Evolutionary conservation across 2,888 invertebrate genomes (phyloP).

Genomic region (Melanargia galathea): DNA sequence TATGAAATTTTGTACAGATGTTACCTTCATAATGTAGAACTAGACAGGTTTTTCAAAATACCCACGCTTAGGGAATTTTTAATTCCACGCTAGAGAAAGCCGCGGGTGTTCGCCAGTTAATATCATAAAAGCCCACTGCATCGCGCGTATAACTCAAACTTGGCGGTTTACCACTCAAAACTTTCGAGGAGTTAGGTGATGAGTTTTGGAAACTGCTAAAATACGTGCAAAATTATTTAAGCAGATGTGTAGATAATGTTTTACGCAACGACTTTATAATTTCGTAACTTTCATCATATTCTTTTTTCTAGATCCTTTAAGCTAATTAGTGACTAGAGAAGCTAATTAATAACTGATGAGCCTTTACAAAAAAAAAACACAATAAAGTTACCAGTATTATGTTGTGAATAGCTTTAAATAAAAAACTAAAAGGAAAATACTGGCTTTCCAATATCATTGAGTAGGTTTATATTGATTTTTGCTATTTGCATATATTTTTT

Average conservation of each 20-base stretch:
- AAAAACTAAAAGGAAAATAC: too few species aligned
- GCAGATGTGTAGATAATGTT: too few species aligned
- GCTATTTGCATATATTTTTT: too few species aligned
- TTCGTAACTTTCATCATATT: not conserved
- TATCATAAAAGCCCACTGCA: not conserved
- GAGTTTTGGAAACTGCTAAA: not conserved
- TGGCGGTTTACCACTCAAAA: conserved; percentile 1
- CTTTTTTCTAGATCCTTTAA: not conserved
- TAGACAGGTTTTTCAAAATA: too few species aligned
- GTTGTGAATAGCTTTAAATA: too few species aligned
- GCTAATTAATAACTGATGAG: too few species aligned
- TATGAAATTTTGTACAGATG: too few species aligned
- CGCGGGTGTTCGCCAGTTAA: not conserved
- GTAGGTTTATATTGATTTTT: too few species aligned
- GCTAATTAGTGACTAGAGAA: not conserved
- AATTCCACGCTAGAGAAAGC: not conserved
- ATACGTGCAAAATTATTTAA: not conserved
- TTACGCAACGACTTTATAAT: not conserved
- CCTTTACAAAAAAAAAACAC: not conserved
- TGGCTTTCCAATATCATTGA: too few species aligned
- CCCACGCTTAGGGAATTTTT: too few species aligned
- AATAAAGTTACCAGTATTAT: not conserved
- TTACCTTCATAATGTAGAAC: too few species aligned
- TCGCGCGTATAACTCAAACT: not conserved
- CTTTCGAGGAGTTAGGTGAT: not conserved